A percentile compares a stretch with the other conserved stretches of the same genome.
These are phyloP conservation scores for Ganaspis sp. DNA, from an alignment of 1,140 invertebrate genomes.

Conservation along the genomic window DNA sequence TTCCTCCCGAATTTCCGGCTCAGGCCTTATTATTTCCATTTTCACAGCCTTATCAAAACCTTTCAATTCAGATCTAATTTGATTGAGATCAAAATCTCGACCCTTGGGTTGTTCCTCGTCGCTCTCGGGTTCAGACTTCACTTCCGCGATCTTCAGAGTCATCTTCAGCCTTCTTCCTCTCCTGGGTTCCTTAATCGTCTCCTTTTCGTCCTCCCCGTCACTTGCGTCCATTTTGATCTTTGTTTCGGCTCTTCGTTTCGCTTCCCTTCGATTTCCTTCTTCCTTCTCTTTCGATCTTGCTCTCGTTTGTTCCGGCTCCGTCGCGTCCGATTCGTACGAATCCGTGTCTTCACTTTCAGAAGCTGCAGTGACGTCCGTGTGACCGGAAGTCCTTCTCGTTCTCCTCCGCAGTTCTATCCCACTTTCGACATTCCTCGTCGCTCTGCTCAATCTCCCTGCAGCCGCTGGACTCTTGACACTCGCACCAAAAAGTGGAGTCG, in stretches of 20 bases:
- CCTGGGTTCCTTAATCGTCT: constrained; percentile 66
- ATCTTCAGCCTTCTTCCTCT: constrained; percentile 65
- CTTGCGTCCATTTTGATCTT: constrained; percentile 72
- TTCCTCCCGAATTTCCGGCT: constrained; percentile 61
- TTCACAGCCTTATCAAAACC: constrained; percentile 83
- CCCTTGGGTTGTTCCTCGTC: constrained; percentile 78
- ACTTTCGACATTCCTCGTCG: constrained; percentile 60
- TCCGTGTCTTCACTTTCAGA: constrained; percentile 76
- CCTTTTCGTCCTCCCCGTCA: constrained; percentile 71
- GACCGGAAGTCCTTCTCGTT: constrained; percentile 71
- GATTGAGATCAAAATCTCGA: constrained; percentile 87
- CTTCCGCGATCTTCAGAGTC: constrained; percentile 62
- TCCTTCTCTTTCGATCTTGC: constrained; percentile 63
- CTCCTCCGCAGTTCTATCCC: constrained; percentile 68
- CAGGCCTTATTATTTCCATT: constrained; percentile 65
- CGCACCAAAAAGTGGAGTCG: constrained; percentile 79
- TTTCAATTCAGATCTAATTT: constrained; percentile 89
- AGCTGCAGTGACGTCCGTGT: constrained; percentile 65
- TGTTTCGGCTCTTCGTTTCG: constrained; percentile 69
- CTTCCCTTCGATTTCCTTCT: constrained; percentile 69
- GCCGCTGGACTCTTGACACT: constrained; percentile 82
- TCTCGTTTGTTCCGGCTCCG: constrained; percentile 64
- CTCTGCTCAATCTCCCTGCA: constrained; percentile 66
- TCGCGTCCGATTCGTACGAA: constrained; percentile 70
- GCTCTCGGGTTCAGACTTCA: constrained; percentile 70